Evolutionary conservation across 1,140 invertebrate species (phyloP).

Genomic region (Charaxes varanes): DNA sequence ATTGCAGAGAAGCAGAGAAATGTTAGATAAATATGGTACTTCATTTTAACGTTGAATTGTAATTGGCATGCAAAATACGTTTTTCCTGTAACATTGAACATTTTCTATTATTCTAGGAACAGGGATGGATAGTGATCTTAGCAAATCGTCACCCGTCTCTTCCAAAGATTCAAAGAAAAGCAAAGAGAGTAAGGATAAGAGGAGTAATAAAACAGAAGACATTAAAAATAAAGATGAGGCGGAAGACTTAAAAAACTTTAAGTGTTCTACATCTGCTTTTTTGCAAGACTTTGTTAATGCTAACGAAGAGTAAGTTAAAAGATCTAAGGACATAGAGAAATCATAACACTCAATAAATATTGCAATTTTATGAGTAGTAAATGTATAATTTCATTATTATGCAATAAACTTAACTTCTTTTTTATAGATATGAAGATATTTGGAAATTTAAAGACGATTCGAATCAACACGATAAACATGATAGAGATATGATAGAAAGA

Average conservation of each 20-base stretch:
- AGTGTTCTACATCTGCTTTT: slow-evolving; percentile 75
- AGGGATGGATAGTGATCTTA: slow-evolving; percentile 83
- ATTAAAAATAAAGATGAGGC: slow-evolving; percentile 77
- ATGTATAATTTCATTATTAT: slow-evolving; percentile 5
- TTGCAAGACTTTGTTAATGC: slow-evolving; percentile 75
- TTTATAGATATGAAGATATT: slow-evolving; percentile 79
- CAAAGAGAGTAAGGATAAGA: slow-evolving; percentile 76
- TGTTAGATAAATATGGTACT: too few species aligned
- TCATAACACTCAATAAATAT: too few species aligned
- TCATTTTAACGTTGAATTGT: too few species aligned
- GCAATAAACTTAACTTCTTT: too few species aligned
- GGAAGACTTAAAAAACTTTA: slow-evolving; percentile 74
- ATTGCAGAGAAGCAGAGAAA: too few species aligned
- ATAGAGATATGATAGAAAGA: slow-evolving; percentile 86
- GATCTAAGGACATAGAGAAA: slow-evolving; percentile 31
- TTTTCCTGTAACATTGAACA: too few species aligned
- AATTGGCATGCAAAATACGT: too few species aligned
- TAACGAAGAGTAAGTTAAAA: slow-evolving; percentile 75
- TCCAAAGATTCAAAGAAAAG: slow-evolving; percentile 86
- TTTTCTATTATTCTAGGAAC: too few species aligned
- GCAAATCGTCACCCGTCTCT: slow-evolving; percentile 83
- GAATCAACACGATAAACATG: slow-evolving; percentile 78
- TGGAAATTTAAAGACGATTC: slow-evolving; percentile 89
- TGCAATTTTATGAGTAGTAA: too few species aligned
- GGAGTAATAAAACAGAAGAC: slow-evolving; percentile 56